These are phyloP conservation scores for Sipha maydis DNA, from an alignment of 2,888 invertebrate genomes.

Conservation along the genomic window DNA sequence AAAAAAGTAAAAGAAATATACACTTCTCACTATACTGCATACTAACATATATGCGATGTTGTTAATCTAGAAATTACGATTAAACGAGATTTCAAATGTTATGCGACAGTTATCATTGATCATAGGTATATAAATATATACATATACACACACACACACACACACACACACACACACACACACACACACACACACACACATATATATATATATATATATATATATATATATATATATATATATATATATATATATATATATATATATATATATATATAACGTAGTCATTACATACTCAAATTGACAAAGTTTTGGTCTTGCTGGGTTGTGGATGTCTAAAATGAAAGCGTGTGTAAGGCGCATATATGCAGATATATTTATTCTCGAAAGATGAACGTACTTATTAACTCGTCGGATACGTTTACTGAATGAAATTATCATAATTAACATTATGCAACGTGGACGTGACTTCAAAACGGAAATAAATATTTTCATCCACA, in stretches of 20 bases:
- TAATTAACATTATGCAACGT: conserved; percentile 28
- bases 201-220: too few relatives aligned
- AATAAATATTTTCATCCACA: conserved; percentile 6
- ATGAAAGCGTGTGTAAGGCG: conserved; percentile 15
- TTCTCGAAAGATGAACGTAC: conserved; percentile 24
- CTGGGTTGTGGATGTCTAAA: background rate
- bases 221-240: too few relatives aligned
- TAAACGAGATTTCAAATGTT: conserved; percentile 39
- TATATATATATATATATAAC: background rate
- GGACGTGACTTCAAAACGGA: conserved; percentile 40
- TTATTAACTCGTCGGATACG: conserved; percentile 43
- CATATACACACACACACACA: too few relatives aligned
- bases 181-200: too few relatives aligned
- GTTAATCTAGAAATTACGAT: conserved; percentile 38
- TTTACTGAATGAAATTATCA: conserved; percentile 46
- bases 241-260: too few relatives aligned
- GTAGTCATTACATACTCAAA: background rate
- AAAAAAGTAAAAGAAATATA: conserved; percentile 33
- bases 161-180: too few relatives aligned
- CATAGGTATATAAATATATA: background rate
- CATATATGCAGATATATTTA: background rate
- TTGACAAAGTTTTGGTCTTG: conserved; percentile 33
- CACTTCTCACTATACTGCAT: background rate
- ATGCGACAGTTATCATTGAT: conserved; percentile 11
- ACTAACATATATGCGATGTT: background rate